A percentile compares a stretch with the other conserved stretches of the same genome.
phyloP scores from a whole-genome alignment of 2,113 vertebrate species.

The Nothocercus julius region DNA sequence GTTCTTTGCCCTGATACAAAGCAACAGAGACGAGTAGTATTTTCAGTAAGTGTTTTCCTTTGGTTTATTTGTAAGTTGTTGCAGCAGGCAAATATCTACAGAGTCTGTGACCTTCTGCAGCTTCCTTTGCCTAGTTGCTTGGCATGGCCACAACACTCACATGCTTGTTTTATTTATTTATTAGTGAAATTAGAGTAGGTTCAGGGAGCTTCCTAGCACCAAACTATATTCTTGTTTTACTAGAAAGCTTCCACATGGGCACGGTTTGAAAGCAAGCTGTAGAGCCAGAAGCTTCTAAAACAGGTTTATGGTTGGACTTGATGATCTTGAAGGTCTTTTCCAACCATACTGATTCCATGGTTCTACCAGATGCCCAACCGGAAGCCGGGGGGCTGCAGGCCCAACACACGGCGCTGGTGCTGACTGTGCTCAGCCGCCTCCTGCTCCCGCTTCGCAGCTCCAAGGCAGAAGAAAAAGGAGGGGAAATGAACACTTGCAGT shows the following conservation, averaged over 20 bases:
- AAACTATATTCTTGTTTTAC: not conserved
- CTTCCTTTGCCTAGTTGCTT: not conserved
- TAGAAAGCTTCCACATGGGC: not conserved
- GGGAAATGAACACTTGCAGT: not conserved
- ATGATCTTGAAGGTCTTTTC: no score
- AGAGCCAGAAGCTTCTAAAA: not conserved
- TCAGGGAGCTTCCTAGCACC: not conserved
- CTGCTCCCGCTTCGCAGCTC: not conserved
- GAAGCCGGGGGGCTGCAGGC: no score
- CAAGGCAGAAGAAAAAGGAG: not conserved
- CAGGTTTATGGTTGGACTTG: no score
- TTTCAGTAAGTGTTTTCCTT: not conserved
- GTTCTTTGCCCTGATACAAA: not conserved
- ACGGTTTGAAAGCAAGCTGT: constrained; percentile 17
- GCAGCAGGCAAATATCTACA: constrained; percentile 8
- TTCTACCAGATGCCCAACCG: no score
- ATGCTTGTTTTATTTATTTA: not conserved
- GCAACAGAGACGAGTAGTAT: not conserved
- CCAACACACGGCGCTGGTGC: not conserved
- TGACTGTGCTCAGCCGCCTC: not conserved
- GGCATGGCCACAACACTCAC: not conserved
- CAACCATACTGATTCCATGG: no score
- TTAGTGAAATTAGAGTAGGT: not conserved
- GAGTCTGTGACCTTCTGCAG: not conserved
- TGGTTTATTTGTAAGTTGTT: not conserved